phyloP scores from a whole-genome alignment of 2,888 invertebrate species.

The Erebia ligea region DNA sequence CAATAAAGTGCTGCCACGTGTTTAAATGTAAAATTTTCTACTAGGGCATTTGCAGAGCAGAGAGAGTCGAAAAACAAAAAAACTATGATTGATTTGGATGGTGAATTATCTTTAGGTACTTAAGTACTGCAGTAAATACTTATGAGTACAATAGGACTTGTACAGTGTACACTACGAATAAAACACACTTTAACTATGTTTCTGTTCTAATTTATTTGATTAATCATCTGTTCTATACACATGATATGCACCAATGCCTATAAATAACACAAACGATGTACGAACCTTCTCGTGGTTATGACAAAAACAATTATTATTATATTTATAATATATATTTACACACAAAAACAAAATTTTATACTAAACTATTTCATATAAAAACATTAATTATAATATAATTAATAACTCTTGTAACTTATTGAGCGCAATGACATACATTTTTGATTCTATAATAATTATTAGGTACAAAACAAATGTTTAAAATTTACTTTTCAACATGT shows the following conservation, averaged over 20 bases:
- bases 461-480: slow-evolving; percentile 15
- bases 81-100: too few relatives aligned
- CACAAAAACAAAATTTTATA: slow-evolving; percentile 43
- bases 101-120: too few relatives aligned
- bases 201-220: slow-evolving; percentile 81
- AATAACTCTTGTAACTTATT: slow-evolving; percentile 36
- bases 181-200: slow-evolving; percentile 69
- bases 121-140: neutral
- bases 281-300: slow-evolving; percentile 61
- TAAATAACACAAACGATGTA: slow-evolving; percentile 78
- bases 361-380: slow-evolving; percentile 30
- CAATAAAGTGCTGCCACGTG: too few relatives aligned
- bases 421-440: slow-evolving; percentile 39
- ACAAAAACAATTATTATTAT: slow-evolving; percentile 54
- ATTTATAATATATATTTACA: slow-evolving; percentile 50
- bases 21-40: too few relatives aligned
- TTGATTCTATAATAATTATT: slow-evolving; percentile 14
- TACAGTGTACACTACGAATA: slow-evolving; percentile 46
- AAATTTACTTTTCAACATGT: slow-evolving; percentile 43
- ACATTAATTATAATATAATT: slow-evolving; percentile 33
- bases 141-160: too few relatives aligned
- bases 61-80: too few relatives aligned
- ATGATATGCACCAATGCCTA: slow-evolving; percentile 84
- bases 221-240: slow-evolving; percentile 83
- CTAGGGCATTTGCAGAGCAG: too few relatives aligned